phyloP scores from a whole-genome alignment of 2,113 vertebrate genomes.

The Ailurus styani region DNA sequence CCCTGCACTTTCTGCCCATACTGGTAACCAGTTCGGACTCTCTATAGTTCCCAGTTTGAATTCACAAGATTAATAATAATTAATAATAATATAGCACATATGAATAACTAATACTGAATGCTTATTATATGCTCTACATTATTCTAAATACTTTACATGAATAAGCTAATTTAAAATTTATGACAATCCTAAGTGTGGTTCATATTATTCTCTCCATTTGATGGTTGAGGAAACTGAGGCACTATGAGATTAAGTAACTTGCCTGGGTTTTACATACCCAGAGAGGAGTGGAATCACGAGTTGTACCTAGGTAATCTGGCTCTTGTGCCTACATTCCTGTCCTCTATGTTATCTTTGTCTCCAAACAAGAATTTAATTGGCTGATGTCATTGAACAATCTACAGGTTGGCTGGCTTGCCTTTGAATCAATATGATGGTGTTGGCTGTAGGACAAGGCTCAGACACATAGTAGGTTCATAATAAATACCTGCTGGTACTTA shows the following conservation, averaged over 20 bases:
- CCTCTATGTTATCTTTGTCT: neutral
- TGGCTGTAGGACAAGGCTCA: neutral
- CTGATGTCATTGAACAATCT: neutral
- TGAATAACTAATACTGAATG: neutral
- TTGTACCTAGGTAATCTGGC: neutral
- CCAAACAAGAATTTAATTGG: neutral
- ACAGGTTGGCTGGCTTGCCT: neutral
- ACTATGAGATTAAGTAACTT: neutral
- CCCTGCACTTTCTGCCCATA: neutral
- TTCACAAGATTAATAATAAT: neutral
- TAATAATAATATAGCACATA: neutral
- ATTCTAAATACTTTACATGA: neutral
- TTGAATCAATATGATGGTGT: neutral
- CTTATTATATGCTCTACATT: neutral
- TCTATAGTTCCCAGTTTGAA: neutral
- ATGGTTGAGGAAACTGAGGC: neutral
- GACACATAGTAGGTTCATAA: neutral
- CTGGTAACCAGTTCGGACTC: neutral
- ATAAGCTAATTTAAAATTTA: neutral
- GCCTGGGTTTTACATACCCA: neutral
- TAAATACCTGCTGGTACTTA: neutral
- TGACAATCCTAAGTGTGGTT: neutral
- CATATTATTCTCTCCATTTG: neutral
- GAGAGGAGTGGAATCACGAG: neutral
- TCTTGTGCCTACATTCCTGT: neutral